Evolutionary conservation across 2,888 invertebrate species (phyloP).

Genomic region (Anthophora plumipes): DNA sequence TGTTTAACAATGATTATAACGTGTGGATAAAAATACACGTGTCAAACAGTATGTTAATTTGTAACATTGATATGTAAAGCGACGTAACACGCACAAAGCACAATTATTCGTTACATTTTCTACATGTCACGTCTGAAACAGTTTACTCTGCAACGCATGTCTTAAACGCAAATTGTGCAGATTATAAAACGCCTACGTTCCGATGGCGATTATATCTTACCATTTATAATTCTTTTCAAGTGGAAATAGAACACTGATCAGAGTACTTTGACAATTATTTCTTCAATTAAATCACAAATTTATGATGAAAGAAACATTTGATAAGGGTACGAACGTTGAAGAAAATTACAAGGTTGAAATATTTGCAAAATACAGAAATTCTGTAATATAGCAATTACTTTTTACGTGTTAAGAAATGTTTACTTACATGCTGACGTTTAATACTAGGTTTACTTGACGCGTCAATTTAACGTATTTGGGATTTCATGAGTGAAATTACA

Average conservation of each 20-base stretch:
- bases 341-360: no score
- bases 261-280: neutral
- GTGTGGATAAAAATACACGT: constrained; percentile 32
- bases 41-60: constrained; percentile 37
- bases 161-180: neutral
- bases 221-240: neutral
- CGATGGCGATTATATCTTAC: neutral
- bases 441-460: no score
- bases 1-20: constrained; percentile 50
- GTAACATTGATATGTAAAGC: constrained; percentile 25
- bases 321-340: neutral
- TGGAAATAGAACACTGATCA: neutral
- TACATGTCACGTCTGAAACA: neutral
- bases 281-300: neutral
- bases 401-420: neutral
- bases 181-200: neutral
- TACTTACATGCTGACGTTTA: no score
- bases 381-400: neutral
- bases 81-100: constrained; percentile 6
- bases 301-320: neutral
- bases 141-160: neutral
- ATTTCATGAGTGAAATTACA: no score
- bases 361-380: neutral
- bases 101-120: neutral
- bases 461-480: no score